Base-by-base conservation (phyloP, 30 jellyfish, hydroid and myxozoan species). In the Hydractinia symbiolongicarpus region DNA sequence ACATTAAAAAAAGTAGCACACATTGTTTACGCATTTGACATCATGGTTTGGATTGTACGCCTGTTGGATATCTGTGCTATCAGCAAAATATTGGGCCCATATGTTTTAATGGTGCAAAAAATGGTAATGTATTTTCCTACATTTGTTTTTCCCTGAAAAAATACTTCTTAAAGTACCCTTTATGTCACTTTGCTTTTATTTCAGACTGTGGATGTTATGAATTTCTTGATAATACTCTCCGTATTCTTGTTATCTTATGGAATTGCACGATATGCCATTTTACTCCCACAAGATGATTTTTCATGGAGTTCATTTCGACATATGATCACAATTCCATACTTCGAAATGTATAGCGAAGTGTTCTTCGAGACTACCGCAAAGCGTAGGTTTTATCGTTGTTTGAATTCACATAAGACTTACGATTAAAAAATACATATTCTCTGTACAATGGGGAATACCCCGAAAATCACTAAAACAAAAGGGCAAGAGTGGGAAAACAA, bases 191-290 rank as follows among this genome's bases (percentile, higher is more conserved):
- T 30, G 44, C 44, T 30, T 30, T 30, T 30, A 30, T 30, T 30
- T 30, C 44, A 30, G 44, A 30, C 44, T 30, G 44, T 30, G 44
- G 17, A 64, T 30, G 44, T 30, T 30, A 30, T 30, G 2, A 30
- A 30, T 30, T 30, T 30, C 44, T 30, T 30, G 44, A 30, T 30
- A 30, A 30, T 30, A 30, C 44, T 30, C 44, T 30, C 90, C 9
- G 96, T 89, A 21, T 89, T 89, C 50, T 86, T 89, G 4, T 66
- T 86, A 11, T 91, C 96, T 8, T 89, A 89, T 58, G 96, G 96
- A 6, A 89, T 89, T 7, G 90, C 96, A 54, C 79, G 95, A 69
- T 88, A 58, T 66, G 88, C 96, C 10, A 81, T 89, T 14, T 66
- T 89, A 82, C 72, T 78, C 11, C 95, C 95, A 19, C 73, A 53